Evolutionary conservation across 2,888 invertebrate genomes (phyloP).

Genomic region (Cylindroiulus punctatus): DNA sequence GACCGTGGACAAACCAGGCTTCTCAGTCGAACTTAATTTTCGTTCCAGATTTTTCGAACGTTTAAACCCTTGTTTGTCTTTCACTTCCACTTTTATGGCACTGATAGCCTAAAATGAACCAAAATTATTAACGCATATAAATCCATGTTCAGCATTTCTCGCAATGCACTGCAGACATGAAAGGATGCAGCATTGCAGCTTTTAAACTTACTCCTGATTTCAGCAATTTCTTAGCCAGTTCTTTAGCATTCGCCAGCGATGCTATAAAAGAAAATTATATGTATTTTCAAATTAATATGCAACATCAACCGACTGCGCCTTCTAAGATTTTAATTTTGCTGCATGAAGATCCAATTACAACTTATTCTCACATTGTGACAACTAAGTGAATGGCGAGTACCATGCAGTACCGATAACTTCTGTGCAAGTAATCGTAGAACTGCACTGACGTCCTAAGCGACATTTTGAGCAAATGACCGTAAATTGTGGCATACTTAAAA

Average conservation of each 20-base stretch:
- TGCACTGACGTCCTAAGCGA: no score
- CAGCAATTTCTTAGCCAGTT: slow-evolving; percentile 93
- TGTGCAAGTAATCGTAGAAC: no score
- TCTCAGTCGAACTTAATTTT: slow-evolving; percentile 69
- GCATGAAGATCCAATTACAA: no score
- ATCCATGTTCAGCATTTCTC: background rate
- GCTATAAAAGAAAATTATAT: background rate
- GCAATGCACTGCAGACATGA: background rate
- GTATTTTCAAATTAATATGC: no score
- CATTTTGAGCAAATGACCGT: no score
- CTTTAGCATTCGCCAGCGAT: slow-evolving; percentile 80
- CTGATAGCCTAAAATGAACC: slow-evolving; percentile 63
- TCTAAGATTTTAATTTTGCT: no score
- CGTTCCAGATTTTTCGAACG: slow-evolving; percentile 85
- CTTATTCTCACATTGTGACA: no score
- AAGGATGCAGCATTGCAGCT: background rate
- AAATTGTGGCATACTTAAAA: background rate
- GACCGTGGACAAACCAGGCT: slow-evolving; percentile 68
- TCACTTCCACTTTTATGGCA: slow-evolving; percentile 66
- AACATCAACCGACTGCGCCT: no score
- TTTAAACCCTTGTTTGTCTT: slow-evolving; percentile 91
- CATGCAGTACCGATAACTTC: no score
- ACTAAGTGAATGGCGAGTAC: no score
- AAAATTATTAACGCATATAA: background rate
- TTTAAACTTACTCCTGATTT: slow-evolving; percentile 82